Evolutionary conservation across 1,140 invertebrate species (phyloP), one percentile per base, ranked within the genome.

Genomic region (Scaptodrosophila lebanonensis): DNA sequence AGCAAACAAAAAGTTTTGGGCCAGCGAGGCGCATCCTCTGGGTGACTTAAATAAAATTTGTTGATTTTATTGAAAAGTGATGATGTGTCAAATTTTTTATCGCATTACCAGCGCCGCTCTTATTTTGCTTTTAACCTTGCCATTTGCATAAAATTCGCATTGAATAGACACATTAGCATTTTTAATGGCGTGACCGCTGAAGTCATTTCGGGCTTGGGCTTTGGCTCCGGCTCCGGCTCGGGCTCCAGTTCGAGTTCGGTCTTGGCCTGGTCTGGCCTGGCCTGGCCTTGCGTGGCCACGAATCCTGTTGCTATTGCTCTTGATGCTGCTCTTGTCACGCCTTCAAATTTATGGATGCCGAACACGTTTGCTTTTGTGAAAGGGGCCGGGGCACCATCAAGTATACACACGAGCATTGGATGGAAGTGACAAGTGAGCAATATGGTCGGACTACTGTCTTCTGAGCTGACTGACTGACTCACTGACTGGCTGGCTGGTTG

Each of bases 31-130:
- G 63, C 66, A 76, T 70, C 71, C 65, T 68, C 64, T 54, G 72
- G 72, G 62, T 72, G 67, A 79, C 76, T 82, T 70, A 83, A 79
- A 79, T 75, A 82, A 79, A 79, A 79, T 79, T 79, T 79, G 75
- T 79, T 79, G 75, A 82, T 79, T 79, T 79, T 79, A 79, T 79
- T 79, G 75, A 79, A 79, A 79, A 79, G 75, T 79, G 75, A 79
- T 79, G 75, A 79, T 79, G 75, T 79, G 75, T 79, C 75, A 79
- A 79, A 79, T 82, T 79, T 79, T 82, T 79, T 79, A 79, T 79
- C 75, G 75, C 75, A 82, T 79, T 79, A 79, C 75, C 57, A 57
- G 59, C 65, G 66, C 40, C 52, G 75, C 69, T 62, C 61, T 82
- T 69, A 82, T 79, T 82, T 70, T 82, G 75, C 75, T 70, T 79